Evolutionary conservation across 1,140 invertebrate genomes (phyloP).

Genomic region (Maconellicoccus hirsutus): DNA sequence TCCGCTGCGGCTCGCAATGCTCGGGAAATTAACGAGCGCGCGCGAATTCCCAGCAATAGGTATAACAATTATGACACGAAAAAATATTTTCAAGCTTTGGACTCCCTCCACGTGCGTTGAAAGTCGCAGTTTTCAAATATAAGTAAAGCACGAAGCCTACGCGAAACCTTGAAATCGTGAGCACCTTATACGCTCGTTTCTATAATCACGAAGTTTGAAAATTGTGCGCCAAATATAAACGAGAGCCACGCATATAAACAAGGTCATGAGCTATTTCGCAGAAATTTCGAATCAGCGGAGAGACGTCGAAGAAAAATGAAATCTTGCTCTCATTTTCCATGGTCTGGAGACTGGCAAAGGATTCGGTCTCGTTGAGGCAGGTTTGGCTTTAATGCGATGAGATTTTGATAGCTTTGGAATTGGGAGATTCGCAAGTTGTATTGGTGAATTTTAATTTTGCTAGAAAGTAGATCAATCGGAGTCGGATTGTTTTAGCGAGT

Average conservation of each 20-base stretch:
- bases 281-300: background rate
- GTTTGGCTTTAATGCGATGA: no score
- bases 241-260: background rate
- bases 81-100: no score
- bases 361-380: no score
- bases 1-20: background rate
- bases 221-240: background rate
- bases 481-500: no score
- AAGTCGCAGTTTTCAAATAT: background rate
- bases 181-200: background rate
- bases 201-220: background rate
- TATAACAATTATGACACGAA: no score
- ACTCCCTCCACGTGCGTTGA: background rate
- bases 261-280: slow-evolving; percentile 3
- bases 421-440: no score
- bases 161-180: background rate
- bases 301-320: background rate
- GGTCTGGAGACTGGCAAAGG: no score
- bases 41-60: no score
- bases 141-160: background rate
- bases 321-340: background rate
- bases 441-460: no score
- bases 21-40: no score
- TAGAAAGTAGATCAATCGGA: no score
- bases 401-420: no score